These are phyloP conservation scores for Nesospiza acunhae DNA, from an alignment of 2,113 vertebrate species.

Conservation along the genomic window DNA sequence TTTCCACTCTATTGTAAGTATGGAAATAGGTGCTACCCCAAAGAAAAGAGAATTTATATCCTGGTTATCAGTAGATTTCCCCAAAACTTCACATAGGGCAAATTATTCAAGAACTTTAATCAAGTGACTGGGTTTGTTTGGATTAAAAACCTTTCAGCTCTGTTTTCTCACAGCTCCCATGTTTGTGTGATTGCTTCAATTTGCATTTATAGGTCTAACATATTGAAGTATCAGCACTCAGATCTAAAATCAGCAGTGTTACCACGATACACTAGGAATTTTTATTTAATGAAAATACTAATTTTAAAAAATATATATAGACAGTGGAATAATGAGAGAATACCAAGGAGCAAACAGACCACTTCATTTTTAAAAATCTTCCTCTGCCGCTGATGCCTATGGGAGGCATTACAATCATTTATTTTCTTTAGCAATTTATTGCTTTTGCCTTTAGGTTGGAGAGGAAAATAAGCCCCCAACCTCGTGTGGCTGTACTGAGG, in stretches of 20 bases:
- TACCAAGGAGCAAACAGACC: background rate
- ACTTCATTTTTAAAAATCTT: background rate
- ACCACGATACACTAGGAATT: conserved; percentile 29
- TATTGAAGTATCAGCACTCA: conserved; percentile 12
- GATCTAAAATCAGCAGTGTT: background rate
- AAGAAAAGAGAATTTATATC: conserved; percentile 2
- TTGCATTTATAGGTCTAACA: conserved; percentile 50
- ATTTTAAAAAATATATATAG: background rate
- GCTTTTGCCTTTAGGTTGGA: background rate
- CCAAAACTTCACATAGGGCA: conserved; percentile 28
- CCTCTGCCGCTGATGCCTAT: background rate
- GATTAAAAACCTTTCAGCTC: conserved; percentile 44
- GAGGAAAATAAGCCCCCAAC: background rate
- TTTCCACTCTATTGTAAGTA: background rate
- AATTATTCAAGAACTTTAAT: conserved; percentile 48
- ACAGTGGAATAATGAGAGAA: background rate
- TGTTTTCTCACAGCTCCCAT: background rate
- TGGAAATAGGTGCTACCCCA: background rate
- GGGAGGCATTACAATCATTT: background rate
- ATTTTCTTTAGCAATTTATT: background rate
- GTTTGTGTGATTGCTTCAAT: conserved; percentile 58
- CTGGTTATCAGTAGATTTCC: background rate
- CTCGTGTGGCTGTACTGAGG: background rate
- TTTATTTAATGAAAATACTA: conserved; percentile 61
- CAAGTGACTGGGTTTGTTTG: conserved; percentile 31